phyloP scores from a whole-genome alignment of 2,797 vertebrate genomes.

The Labeo calbasu region DNA sequence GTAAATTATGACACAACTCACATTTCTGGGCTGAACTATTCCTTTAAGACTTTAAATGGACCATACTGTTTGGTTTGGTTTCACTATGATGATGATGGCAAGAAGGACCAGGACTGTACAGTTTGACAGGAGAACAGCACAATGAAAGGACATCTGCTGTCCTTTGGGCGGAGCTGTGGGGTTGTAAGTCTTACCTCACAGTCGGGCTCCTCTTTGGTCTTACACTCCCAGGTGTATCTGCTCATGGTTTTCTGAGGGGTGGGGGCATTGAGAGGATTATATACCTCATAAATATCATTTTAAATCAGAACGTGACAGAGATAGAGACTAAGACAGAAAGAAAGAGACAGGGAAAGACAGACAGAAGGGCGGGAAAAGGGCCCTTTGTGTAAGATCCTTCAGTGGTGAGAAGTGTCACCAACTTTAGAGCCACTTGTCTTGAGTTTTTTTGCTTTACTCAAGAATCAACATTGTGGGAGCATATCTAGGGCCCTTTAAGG shows the following conservation, averaged over 20 bases:
- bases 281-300: slow-evolving; percentile 74
- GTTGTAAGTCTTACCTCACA: slow-evolving; percentile 79
- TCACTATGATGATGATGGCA: slow-evolving; percentile 9
- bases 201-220: slow-evolving; percentile 86
- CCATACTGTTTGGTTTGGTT: slow-evolving; percentile 14
- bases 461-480: neutral
- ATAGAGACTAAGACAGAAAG: slow-evolving; percentile 33
- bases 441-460: neutral
- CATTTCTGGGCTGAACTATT: neutral
- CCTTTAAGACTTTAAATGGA: slow-evolving; percentile 35
- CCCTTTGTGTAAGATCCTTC: neutral
- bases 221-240: slow-evolving; percentile 90
- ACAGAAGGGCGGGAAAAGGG: slow-evolving; percentile 44
- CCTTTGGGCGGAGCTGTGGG: slow-evolving; percentile 58
- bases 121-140: slow-evolving; percentile 75
- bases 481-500: neutral
- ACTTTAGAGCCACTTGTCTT: neutral
- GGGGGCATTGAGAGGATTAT: slow-evolving; percentile 80
- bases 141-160: slow-evolving; percentile 64
- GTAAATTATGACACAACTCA: neutral
- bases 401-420: neutral
- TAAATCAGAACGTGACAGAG: slow-evolving; percentile 56
- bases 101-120: slow-evolving; percentile 43
- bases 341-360: slow-evolving; percentile 56
- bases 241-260: slow-evolving; percentile 87